A percentile compares a stretch with the other conserved stretches of the same genome.
Conservation (phyloP, 2,797 vertebrate genomes). For the Anas capensis region DNA sequence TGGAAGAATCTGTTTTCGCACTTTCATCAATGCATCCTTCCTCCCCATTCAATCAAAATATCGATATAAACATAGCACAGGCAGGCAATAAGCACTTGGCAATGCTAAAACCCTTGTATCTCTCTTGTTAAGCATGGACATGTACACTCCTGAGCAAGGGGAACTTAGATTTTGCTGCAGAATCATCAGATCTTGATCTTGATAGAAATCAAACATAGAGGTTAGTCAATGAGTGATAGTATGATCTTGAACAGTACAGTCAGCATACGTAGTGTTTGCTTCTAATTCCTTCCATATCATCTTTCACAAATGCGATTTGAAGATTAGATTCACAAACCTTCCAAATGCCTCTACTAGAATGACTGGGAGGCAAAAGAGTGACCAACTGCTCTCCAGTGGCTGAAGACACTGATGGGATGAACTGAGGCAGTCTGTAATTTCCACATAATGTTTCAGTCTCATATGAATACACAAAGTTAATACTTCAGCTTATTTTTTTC, state of each 20-base stretch:
- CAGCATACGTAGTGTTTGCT: background rate
- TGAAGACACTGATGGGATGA: background rate
- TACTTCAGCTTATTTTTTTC: background rate
- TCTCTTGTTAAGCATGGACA: background rate
- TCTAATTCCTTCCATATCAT: background rate
- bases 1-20: background rate
- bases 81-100: background rate
- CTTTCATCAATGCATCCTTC: background rate
- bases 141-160: background rate
- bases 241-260: background rate
- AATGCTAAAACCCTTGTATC: background rate
- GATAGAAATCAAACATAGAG: background rate
- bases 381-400: background rate
- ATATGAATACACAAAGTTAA: background rate
- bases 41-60: background rate
- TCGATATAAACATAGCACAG: background rate
- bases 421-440: background rate
- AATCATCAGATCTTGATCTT: background rate
- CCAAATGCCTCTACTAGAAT: background rate
- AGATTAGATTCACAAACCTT: background rate
- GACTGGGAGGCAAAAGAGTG: background rate
- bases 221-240: background rate
- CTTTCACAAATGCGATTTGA: background rate
- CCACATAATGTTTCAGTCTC: background rate
- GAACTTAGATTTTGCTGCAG: background rate